phyloP scores from a whole-genome alignment of 2,888 invertebrate species.

The Rutpela maculata region DNA sequence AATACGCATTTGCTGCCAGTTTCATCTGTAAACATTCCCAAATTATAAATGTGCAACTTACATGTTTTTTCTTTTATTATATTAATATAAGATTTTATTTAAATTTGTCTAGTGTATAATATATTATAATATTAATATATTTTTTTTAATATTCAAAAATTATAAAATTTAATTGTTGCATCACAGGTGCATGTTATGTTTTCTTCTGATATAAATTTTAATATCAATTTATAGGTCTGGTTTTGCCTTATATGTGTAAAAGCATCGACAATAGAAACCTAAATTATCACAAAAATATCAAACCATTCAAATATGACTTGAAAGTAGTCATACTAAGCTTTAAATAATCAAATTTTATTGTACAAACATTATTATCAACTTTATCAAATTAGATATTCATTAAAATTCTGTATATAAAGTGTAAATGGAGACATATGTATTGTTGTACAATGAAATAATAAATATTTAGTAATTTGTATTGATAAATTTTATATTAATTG shows the following conservation, averaged over 20 bases:
- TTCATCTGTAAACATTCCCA: slow-evolving; percentile 42
- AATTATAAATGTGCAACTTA: slow-evolving; percentile 39
- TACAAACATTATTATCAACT: slow-evolving; percentile 68
- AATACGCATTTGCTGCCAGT: slow-evolving; percentile 23
- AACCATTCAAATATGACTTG: slow-evolving; percentile 47
- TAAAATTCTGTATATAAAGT: slow-evolving; percentile 66
- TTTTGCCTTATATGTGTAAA: slow-evolving; percentile 48
- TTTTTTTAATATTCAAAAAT: slow-evolving; percentile 8
- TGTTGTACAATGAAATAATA: slow-evolving; percentile 72
- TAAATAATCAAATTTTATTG: slow-evolving; percentile 70
- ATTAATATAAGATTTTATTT: slow-evolving; percentile 37
- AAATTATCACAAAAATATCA: slow-evolving; percentile 57
- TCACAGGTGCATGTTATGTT: slow-evolving; percentile 14
- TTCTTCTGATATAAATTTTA: slow-evolving; percentile 33
- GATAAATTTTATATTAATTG: slow-evolving; percentile 67
- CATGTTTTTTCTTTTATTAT: slow-evolving; percentile 31
- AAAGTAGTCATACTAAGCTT: slow-evolving; percentile 65
- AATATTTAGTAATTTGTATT: slow-evolving; percentile 73
- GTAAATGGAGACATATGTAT: slow-evolving; percentile 69
- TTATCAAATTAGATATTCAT: slow-evolving; percentile 64
- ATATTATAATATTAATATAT: slow-evolving; percentile 23
- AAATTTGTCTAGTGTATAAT: slow-evolving; percentile 22
- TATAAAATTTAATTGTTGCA: slow-evolving; percentile 27
- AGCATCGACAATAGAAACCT: slow-evolving; percentile 63
- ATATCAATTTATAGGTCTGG: slow-evolving; percentile 34